A percentile compares a stretch with the other conserved stretches of the same genome.
Evolutionary conservation across 2,797 vertebrate species (phyloP).

Genomic region (Micropoecilia bifurca): DNA sequence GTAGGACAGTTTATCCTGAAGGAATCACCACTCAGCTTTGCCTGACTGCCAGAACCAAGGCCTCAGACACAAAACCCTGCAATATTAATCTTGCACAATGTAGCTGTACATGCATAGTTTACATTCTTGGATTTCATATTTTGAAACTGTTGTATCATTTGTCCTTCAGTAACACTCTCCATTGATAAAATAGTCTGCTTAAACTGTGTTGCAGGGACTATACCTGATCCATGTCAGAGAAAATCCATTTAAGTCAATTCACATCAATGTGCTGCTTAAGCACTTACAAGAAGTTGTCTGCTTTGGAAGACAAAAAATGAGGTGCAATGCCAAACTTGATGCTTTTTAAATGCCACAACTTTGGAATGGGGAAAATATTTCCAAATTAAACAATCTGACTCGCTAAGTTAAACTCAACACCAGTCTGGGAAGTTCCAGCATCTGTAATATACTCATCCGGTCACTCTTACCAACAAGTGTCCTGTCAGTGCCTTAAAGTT

Average conservation of each 20-base stretch:
- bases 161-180: neutral
- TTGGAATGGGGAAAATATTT: conserved; percentile 57
- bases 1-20: conserved; percentile 52
- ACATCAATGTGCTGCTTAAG: conserved; percentile 43
- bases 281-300: conserved; percentile 59
- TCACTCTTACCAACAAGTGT: conserved; percentile 28
- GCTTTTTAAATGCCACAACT: conserved; percentile 35
- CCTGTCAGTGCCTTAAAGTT: conserved; percentile 23
- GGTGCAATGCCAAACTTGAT: conserved; percentile 6
- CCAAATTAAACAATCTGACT: conserved; percentile 48
- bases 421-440: conserved; percentile 40
- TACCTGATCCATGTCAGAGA: conserved; percentile 65
- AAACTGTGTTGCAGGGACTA: conserved; percentile 51
- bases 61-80: conserved; percentile 37
- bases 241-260: conserved; percentile 62
- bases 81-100: conserved; percentile 32
- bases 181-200: neutral
- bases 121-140: conserved; percentile 8
- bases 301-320: conserved; percentile 18
- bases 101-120: conserved; percentile 45
- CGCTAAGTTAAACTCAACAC: conserved; percentile 35
- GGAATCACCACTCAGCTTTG: conserved; percentile 42
- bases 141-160: neutral
- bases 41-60: conserved; percentile 7
- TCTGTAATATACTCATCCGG: conserved; percentile 37